Evolutionary conservation across 2,797 vertebrate genomes (phyloP).

Genomic region (Petrocephalus schoutedeni): DNA sequence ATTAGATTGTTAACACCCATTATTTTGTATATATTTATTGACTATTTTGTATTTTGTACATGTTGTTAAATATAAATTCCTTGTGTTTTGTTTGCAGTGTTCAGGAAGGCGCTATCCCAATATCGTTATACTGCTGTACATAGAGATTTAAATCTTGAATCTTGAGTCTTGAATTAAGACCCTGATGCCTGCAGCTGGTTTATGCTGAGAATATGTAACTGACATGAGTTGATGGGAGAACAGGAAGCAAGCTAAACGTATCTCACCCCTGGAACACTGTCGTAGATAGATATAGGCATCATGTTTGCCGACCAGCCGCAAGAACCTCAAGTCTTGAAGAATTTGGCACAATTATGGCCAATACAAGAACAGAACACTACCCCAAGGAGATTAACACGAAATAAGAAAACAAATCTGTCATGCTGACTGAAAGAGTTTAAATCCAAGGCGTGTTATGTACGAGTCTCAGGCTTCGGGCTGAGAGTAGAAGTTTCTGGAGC

Average conservation of each 20-base stretch:
- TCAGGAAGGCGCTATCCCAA: background rate
- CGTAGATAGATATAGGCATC: background rate
- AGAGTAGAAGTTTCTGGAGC: background rate
- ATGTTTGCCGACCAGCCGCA: background rate
- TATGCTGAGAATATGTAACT: background rate
- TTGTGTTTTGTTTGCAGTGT: background rate
- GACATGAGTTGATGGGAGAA: background rate
- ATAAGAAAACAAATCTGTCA: background rate
- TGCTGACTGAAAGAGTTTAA: slow-evolving; percentile 20
- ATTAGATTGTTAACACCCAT: background rate
- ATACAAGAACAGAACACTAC: background rate
- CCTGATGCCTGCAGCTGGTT: background rate
- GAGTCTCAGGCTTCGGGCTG: background rate
- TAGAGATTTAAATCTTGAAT: background rate
- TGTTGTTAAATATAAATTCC: background rate
- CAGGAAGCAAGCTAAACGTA: background rate
- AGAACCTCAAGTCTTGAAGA: background rate
- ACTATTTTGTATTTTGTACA: background rate
- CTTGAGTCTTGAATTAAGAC: background rate
- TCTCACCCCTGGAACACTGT: background rate
- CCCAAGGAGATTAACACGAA: slow-evolving; percentile 12
- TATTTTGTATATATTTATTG: background rate
- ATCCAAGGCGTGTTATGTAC: background rate
- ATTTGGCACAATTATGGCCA: background rate
- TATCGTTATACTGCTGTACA: background rate